Percentiles rank a stretch among this genome's conserved stretches.
phyloP scores from a whole-genome alignment of 2,888 invertebrate genomes.

The Chouioia cunea region DNA sequence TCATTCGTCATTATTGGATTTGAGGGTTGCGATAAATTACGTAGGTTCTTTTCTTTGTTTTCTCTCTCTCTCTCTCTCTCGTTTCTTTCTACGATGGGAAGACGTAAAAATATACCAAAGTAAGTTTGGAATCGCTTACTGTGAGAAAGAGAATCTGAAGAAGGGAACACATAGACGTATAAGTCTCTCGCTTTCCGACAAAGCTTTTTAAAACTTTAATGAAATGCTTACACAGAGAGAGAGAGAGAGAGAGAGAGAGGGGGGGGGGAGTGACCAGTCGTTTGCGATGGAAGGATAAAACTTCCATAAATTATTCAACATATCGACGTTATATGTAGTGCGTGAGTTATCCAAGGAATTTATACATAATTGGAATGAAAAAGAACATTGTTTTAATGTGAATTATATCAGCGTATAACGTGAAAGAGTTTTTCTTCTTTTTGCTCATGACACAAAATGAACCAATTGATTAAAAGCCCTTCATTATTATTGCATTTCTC shows the following conservation, averaged over 20 bases:
- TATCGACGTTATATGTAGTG: too few species aligned
- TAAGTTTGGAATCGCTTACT: not conserved
- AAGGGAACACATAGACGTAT: not conserved
- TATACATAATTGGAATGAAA: too few species aligned
- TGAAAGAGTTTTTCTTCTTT: slow-evolving; percentile 6
- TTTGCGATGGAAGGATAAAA: too few species aligned
- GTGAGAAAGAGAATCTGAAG: not conserved
- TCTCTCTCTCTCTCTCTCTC: not conserved
- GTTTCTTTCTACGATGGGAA: not conserved
- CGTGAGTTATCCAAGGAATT: too few species aligned
- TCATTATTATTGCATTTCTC: slow-evolving; percentile 24
- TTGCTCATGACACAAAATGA: slow-evolving; percentile 1
- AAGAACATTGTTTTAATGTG: too few species aligned
- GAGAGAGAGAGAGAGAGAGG: slow-evolving; percentile 48
- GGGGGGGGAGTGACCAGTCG: too few species aligned
- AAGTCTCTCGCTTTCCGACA: slow-evolving; percentile 47
- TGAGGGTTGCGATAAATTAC: slow-evolving; percentile 10
- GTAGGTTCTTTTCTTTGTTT: not conserved
- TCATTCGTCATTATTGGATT: slow-evolving; percentile 3
- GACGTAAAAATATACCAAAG: not conserved
- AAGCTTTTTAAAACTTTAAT: slow-evolving; percentile 58
- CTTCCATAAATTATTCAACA: too few species aligned
- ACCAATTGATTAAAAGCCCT: slow-evolving; percentile 32
- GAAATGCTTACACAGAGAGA: slow-evolving; percentile 48
- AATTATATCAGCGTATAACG: too few species aligned